Conservation (phyloP, 92 coral and sea anemone genomes). For the Siderastrea siderea region DNA sequence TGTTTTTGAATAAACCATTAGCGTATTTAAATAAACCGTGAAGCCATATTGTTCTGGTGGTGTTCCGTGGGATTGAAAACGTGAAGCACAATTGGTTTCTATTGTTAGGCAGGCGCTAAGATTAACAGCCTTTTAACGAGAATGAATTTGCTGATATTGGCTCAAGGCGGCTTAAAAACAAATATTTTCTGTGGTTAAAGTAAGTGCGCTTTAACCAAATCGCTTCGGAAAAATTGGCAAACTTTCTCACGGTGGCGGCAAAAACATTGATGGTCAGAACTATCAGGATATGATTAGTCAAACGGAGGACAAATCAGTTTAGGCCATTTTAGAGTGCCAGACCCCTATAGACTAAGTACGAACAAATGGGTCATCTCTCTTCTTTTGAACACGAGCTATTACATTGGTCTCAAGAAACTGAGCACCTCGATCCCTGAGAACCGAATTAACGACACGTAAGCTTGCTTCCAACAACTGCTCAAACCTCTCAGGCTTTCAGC, state of each 20-base stretch:
- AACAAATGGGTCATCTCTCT: background rate
- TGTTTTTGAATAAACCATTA: constrained; percentile 57
- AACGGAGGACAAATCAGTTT: constrained; percentile 7
- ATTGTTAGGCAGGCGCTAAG: constrained; percentile 49
- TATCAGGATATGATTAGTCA: background rate
- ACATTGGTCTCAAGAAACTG: background rate
- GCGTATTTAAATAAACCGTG: constrained; percentile 52
- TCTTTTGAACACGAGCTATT: background rate
- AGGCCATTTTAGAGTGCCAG: constrained; percentile 2
- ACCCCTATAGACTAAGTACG: background rate
- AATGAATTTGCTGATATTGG: constrained; percentile 46
- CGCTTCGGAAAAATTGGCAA: constrained; percentile 19
- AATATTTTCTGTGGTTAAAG: constrained; percentile 40
- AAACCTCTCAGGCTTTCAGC: background rate
- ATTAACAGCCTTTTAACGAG: constrained; percentile 62
- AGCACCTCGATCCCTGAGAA: background rate
- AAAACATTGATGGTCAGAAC: background rate
- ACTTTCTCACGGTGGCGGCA: constrained; percentile 50
- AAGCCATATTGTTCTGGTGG: constrained; percentile 41
- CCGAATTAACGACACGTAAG: background rate
- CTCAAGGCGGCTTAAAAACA: constrained; percentile 44
- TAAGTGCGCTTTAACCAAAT: constrained; percentile 39
- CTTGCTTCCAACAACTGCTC: background rate
- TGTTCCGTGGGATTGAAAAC: constrained; percentile 47
- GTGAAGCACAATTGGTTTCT: constrained; percentile 47